These are phyloP conservation scores for Potamilus streckersoni DNA, from an alignment of 1,140 invertebrate species.

Conservation along the genomic window DNA sequence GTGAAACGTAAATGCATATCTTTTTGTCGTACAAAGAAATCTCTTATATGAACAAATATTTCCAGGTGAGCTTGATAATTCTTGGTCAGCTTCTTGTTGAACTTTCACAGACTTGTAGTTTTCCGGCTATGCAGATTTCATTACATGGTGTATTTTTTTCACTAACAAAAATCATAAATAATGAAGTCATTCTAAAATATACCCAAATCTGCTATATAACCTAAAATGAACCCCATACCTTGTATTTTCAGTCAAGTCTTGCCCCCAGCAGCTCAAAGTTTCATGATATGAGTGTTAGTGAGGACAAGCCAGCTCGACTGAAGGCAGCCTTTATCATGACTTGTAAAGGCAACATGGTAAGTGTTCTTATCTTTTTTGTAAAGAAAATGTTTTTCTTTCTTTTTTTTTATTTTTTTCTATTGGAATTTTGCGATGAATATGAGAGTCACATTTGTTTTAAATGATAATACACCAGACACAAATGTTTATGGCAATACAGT, in stretches of 20 bases:
- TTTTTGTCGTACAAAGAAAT: no score
- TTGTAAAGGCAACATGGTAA: conserved; percentile 70
- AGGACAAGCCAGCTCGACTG: conserved; percentile 76
- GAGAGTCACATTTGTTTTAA: not conserved
- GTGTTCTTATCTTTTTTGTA: conserved; percentile 1
- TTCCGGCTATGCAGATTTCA: not conserved
- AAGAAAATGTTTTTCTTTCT: not conserved
- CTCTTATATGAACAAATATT: no score
- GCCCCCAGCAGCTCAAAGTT: conserved; percentile 59
- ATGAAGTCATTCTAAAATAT: not conserved
- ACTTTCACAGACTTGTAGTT: not conserved
- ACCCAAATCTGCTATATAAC: not conserved
- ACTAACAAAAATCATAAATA: no score
- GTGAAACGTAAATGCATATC: no score
- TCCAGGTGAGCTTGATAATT: no score
- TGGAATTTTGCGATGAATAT: not conserved
- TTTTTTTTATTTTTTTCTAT: not conserved
- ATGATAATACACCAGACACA: not conserved
- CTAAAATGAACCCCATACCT: not conserved
- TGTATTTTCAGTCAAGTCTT: conserved; percentile 42
- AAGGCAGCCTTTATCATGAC: conserved; percentile 84
- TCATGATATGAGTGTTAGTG: conserved; percentile 76
- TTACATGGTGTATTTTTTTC: not conserved
- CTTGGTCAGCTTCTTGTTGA: not conserved
- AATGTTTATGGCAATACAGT: no score